Evolutionary conservation across 1,140 invertebrate species (phyloP).

Genomic region (Aphis craccivora): DNA sequence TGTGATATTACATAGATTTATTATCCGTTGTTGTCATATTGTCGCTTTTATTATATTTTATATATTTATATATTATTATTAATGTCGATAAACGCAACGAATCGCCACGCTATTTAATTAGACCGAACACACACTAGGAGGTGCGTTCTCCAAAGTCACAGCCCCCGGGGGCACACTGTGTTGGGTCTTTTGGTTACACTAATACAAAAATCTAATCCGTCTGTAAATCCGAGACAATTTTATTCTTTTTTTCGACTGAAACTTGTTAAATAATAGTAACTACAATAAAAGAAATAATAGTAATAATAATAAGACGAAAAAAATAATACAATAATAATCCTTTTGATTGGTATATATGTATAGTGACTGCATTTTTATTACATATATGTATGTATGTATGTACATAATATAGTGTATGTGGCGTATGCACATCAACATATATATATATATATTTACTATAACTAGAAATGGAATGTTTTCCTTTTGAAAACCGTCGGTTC

Average conservation of each 20-base stretch:
- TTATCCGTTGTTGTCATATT: background rate
- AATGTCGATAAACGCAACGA: background rate
- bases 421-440: background rate
- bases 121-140: background rate
- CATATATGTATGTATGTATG: background rate
- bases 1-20: background rate
- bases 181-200: background rate
- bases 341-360: conserved; percentile 53
- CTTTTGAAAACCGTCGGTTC: conserved; percentile 58
- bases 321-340: conserved; percentile 55
- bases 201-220: conserved; percentile 39
- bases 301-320: conserved; percentile 45
- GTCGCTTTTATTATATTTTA: background rate
- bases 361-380: conserved; percentile 52
- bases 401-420: conserved; percentile 18
- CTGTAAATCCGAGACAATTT: conserved; percentile 27
- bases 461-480: conserved; percentile 58
- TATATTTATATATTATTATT: background rate
- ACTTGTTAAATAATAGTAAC: conserved; percentile 55
- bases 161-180: background rate
- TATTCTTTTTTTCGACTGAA: conserved; percentile 29
- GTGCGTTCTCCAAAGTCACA: background rate
- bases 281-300: conserved; percentile 49
- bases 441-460: conserved; percentile 27
- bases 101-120: conserved; percentile 9